Evolutionary conservation across 2,888 invertebrate species (phyloP).

Genomic region (Nymphalis polychloros): DNA sequence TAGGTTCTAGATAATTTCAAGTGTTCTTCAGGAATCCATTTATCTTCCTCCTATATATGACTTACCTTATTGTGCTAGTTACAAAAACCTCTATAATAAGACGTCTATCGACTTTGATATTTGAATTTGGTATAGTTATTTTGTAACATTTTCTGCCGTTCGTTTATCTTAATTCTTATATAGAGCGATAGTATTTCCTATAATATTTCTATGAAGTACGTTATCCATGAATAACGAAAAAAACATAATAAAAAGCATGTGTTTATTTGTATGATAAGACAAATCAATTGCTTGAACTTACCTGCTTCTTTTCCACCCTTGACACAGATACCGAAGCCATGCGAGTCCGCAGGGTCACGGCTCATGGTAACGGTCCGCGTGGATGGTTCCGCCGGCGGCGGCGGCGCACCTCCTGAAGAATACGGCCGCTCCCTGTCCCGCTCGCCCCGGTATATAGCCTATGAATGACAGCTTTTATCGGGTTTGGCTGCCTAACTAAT

Average conservation of each 20-base stretch:
- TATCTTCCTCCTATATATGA: no score
- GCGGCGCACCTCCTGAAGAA: slow-evolving; percentile 81
- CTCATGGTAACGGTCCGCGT: slow-evolving; percentile 93
- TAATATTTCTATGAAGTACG: no score
- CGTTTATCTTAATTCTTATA: no score
- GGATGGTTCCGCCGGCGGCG: slow-evolving; percentile 87
- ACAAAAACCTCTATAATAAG: no score
- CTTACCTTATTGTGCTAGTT: no score
- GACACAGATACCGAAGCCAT: slow-evolving; percentile 95
- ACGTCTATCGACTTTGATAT: no score
- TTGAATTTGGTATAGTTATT: no score
- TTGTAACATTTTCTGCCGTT: no score
- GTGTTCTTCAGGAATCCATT: no score
- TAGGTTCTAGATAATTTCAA: no score
- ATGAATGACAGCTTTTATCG: slow-evolving; percentile 6
- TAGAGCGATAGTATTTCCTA: no score
- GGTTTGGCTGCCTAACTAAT: not conserved
- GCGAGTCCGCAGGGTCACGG: slow-evolving; percentile 89
- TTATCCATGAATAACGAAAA: no score
- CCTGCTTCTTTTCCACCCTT: slow-evolving; percentile 95
- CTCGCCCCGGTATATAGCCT: slow-evolving; percentile 81
- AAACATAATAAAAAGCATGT: not conserved
- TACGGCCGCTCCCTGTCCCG: slow-evolving; percentile 79
- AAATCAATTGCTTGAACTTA: slow-evolving; percentile 58
- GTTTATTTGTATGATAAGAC: not conserved